These are phyloP conservation scores for Anoncus sp. DNA, from an alignment of 2,888 invertebrate species.

Conservation along the genomic window DNA sequence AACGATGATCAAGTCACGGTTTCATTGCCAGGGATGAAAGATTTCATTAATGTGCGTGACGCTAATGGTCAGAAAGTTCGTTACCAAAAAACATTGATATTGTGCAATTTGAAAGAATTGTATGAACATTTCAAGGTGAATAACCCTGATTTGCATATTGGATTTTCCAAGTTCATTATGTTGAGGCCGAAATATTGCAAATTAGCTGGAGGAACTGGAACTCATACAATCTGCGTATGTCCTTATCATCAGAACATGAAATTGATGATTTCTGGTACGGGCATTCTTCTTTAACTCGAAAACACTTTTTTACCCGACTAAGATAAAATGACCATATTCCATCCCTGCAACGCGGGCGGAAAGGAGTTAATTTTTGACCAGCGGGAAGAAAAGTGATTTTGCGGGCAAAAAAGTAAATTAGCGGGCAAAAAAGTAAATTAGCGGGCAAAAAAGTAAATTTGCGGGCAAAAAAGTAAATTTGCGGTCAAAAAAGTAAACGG, in stretches of 20 bases:
- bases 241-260: constrained; percentile 38
- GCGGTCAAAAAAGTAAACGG: too few species aligned
- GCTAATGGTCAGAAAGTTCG: constrained; percentile 11
- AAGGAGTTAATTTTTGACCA: too few species aligned
- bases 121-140: constrained; percentile 24
- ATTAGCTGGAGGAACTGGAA: constrained; percentile 10
- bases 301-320: too few species aligned
- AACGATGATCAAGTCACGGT: constrained; percentile 17
- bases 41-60: constrained; percentile 20
- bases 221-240: constrained; percentile 43
- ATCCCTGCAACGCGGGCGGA: too few species aligned
- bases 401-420: too few species aligned
- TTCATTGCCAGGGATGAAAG: constrained; percentile 26
- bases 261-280: constrained; percentile 29
- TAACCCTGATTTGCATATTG: constrained; percentile 2
- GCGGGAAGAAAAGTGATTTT: too few species aligned
- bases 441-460: too few species aligned
- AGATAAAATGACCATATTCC: too few species aligned
- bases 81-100: constrained; percentile 32
- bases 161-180: constrained; percentile 23
- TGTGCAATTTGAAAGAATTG: constrained; percentile 35
- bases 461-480: too few species aligned
- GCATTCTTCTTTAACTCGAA: too few species aligned
- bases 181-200: constrained; percentile 25
- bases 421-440: too few species aligned